Base-by-base conservation (phyloP, 2,113 vertebrate genomes). In the Trogon melanurus region DNA sequence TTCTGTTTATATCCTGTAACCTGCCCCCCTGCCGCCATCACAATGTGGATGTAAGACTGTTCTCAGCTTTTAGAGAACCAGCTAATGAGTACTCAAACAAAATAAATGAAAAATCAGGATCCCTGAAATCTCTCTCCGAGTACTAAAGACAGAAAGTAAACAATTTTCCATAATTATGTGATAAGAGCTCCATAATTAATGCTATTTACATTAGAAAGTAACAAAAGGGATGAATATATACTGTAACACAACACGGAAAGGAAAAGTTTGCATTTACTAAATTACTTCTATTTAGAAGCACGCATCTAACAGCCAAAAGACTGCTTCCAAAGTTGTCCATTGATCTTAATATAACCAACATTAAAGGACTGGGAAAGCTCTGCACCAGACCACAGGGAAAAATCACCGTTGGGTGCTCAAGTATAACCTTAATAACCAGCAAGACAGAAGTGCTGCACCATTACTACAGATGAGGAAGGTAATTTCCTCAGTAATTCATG, bases 171-270 rank as follows among this genome's bases (percentile, higher is more conserved):
- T 71, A 86, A 88, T 71, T 36, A 64, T 7, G 36, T 53, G 25
- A 53, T 69, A 83, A 44, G 41, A 91, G 25, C 65, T 80, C 47
- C 56, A 85, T 92, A 96, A 96, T 97, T 96, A 96, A 97, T 84
- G 79, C 79, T 97, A 96, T 96, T 97, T 97, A 92, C 79, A 80
- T 97, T 96, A 92, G 79, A 96, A 97, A 97, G 89, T 93, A 97
- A 97, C 92, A 93, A 91, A 89, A 91, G 16, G 30, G 17, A 94
- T 87, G 81, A 97, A 95, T 79, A 79, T 57, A 79, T 38, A 80
- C 57, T 90, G 38, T 61, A 91, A 93, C 66, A 81, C 56, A 64
- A 79, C 72, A 70, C 5, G 89, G 85, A 91, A 91, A 94, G 34
- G 45, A 67, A 88, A 83, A 96, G 25, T 97, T 96, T 93, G 75